Evolutionary conservation across 2,888 invertebrate genomes (phyloP).

Genomic region (Drosophila imparisetae): DNA sequence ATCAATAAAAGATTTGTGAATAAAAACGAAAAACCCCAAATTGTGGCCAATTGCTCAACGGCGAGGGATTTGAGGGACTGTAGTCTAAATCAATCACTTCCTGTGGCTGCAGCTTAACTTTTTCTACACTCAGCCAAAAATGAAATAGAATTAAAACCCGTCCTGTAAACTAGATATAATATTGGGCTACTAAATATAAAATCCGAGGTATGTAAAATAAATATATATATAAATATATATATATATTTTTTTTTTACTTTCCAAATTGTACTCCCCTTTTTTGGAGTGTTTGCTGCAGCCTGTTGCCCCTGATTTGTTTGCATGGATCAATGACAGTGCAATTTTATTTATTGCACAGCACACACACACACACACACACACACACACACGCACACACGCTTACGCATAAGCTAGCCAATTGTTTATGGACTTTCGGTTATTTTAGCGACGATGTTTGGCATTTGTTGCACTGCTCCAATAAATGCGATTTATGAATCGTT

Average conservation of each 20-base stretch:
- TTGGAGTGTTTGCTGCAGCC: slow-evolving; percentile 22
- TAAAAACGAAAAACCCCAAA: slow-evolving; percentile 59
- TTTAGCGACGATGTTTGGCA: slow-evolving; percentile 40
- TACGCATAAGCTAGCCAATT: slow-evolving; percentile 24
- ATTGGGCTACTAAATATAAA: not conserved
- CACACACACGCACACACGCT: not conserved
- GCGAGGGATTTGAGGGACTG: slow-evolving; percentile 16
- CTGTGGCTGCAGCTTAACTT: slow-evolving; percentile 62
- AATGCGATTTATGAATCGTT: slow-evolving; percentile 66
- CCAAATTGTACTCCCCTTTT: not conserved
- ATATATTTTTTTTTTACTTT: not conserved
- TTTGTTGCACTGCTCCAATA: slow-evolving; percentile 61
- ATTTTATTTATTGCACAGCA: slow-evolving; percentile 68
- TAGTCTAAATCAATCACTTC: slow-evolving; percentile 77
- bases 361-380: slow-evolving; percentile 6
- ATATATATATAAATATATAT: not conserved
- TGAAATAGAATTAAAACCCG: not conserved
- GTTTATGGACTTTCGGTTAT: slow-evolving; percentile 63
- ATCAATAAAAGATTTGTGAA: slow-evolving; percentile 71
- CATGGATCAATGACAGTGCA: slow-evolving; percentile 37
- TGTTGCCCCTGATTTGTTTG: slow-evolving; percentile 25
- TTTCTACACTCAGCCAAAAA: not conserved
- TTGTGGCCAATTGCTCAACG: slow-evolving; percentile 61
- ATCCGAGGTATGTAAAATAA: not conserved
- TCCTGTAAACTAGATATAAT: not conserved